Base-by-base conservation (phyloP, 1,140 invertebrate species). In the Steinernema feltiae region DNA sequence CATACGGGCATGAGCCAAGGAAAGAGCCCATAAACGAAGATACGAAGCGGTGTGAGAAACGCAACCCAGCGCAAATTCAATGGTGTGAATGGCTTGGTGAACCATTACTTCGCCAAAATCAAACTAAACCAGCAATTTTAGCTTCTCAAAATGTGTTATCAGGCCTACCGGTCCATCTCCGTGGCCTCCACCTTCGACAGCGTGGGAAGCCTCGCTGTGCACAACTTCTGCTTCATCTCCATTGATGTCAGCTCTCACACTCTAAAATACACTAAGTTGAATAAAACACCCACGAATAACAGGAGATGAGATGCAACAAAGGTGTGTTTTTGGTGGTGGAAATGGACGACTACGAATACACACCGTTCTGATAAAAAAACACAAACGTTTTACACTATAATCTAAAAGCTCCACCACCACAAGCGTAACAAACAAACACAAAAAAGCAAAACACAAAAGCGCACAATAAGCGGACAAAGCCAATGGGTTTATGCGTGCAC, bases 1-100 rank as follows among this genome's bases (percentile, higher is more conserved):
- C 92, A 92, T 90, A 94, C 93, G 94, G 74, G 92, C 92, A 88
- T 98, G 95, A 80, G 95, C 95, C 76, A 98, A 89, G 74, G 93
- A 96, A 72, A 98, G 88, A 41, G 95, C 95, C 95, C 95, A 98
- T 32, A 98, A 89, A 84, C 95, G 93, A 12, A 98, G 89, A 87
- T 98, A 98, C 0, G 94, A 97, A 0, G 95, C 95, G 0, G 95
- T 97, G 85, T 97, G 94, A 0, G 94, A 97, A 76, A 98, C 92
- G 78, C 93, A 97, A 84, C 94, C 94, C 48, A 98, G 90, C 81
- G 94, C 94, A 87, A 95, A 98, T 88, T 98, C 95, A 82, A 98
- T 97, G 2, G 95, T 97, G 86, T 98, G 95, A 82, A 98, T 97
- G 31, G 90, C 91, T 86, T 96, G 94, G 86, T 95, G 91, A 78